These are phyloP conservation scores for Bilobella aurantiaca DNA, from an alignment of 1,140 invertebrate genomes.

Conservation along the genomic window DNA sequence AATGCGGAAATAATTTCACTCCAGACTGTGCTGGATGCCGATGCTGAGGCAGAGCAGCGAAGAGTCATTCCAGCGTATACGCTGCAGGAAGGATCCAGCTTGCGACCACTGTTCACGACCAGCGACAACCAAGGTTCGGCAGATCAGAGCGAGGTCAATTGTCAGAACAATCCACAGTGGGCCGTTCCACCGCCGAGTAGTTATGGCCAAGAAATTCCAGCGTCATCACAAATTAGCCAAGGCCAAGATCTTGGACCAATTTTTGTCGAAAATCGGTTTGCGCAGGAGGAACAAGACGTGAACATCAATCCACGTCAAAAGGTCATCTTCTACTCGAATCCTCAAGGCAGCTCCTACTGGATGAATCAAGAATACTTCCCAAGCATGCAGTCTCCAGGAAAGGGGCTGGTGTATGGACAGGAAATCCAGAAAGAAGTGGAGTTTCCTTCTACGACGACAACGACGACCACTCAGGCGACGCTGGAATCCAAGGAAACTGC, in stretches of 20 bases:
- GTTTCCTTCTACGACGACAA: neutral
- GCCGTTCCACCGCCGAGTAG: neutral
- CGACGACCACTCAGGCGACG: neutral
- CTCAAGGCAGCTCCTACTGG: constrained; percentile 22
- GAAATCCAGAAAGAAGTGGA: neutral
- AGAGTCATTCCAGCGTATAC: neutral
- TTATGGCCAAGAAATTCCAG: constrained; percentile 1
- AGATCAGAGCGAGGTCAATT: constrained; percentile 16
- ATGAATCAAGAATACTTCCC: constrained; percentile 1
- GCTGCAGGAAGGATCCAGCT: neutral
- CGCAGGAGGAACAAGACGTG: neutral
- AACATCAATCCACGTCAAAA: constrained; percentile 1
- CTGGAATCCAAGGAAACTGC: neutral
- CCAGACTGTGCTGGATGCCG: neutral
- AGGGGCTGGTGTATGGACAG: neutral
- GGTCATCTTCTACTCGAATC: constrained; percentile 17
- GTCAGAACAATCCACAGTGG: constrained; percentile 13
- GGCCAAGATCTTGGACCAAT: neutral
- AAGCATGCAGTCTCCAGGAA: neutral
- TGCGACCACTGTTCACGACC: neutral
- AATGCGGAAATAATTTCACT: neutral
- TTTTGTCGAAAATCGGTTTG: neutral
- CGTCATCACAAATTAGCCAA: neutral
- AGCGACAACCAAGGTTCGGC: neutral
- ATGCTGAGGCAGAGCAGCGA: neutral